Evolutionary conservation across 92 coral and sea anemone genomes (phyloP), one percentile per base, ranked within the genome.

Genomic region (Meandrina meandrites): DNA sequence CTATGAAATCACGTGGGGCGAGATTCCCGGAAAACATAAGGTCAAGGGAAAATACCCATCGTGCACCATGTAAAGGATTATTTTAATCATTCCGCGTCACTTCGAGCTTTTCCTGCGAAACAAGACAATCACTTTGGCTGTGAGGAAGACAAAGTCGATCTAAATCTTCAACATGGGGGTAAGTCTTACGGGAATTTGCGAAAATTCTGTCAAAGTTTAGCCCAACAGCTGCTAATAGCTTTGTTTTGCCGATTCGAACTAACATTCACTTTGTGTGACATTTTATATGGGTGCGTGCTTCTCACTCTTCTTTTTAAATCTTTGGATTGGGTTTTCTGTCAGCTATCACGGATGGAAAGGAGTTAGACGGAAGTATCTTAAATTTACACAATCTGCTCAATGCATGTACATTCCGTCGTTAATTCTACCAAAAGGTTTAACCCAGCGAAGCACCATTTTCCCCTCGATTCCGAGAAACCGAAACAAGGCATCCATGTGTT

Each of bases 31-130:
- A 86, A 79, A 80, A 56, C 85, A 34, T 37, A 50, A 32, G 50
- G 78, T 78, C 70, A 28, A 32, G 88, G 88, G 74, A 75, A 58
- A 58, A 40, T 58, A 62, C 35, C 88, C 83, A 24, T 18, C 42
- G 31, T 34, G 4, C 70, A n/a, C 16, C 34, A 10, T 64, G 27
- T 8, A 9, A 27, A 64, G 34, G 34, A 8, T 22, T 60, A 18
- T 18, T 56, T 56, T 56, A 56, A 18, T 56, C 28, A 60, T 22
- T 60, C 30, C 1, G 22, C 67, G 67, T 4, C 67, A 60, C 12
- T 21, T 22, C 8, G 21, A 60, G 28, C 53, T 48, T 48, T 3
- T 13, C 53, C 53, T 48, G 53, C 53, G 53, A 48, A 11, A 8
- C 28, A 28, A 64, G 70, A 64, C 70, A 64, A n/a, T 10, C 70